A percentile compares a stretch with the other conserved stretches of the same genome.
These are phyloP conservation scores for Intoshia linei DNA, from an alignment of 1,140 invertebrate genomes.

Conservation along the genomic window DNA sequence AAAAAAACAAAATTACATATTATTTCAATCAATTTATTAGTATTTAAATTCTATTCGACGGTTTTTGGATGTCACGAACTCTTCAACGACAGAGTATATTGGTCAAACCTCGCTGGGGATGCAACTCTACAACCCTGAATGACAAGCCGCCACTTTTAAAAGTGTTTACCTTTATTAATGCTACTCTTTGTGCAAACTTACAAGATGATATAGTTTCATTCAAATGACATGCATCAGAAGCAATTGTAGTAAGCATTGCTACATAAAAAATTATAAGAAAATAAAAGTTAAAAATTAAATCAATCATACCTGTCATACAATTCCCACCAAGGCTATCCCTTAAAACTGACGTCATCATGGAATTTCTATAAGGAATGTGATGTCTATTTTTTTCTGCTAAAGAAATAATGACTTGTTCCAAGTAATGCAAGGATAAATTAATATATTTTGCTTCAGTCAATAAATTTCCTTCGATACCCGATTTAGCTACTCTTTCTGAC, in stretches of 20 bases:
- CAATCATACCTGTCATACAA: conserved; percentile 33
- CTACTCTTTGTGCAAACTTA: conserved; percentile 32
- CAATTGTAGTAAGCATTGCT: conserved; percentile 4
- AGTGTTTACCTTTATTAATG: conserved; percentile 30
- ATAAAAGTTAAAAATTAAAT: not conserved
- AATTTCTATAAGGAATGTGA: conserved; percentile 34
- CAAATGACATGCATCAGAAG: conserved; percentile 1
- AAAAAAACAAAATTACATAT: too few relatives aligned
- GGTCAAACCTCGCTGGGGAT: too few relatives aligned
- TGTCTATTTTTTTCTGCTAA: conserved; percentile 27
- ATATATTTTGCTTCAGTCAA: conserved; percentile 32
- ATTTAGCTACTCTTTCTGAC: conserved; percentile 22
- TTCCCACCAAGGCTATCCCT: conserved; percentile 33
- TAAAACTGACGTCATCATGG: conserved; percentile 31
- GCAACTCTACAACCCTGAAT: too few relatives aligned
- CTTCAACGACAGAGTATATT: too few relatives aligned
- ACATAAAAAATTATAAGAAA: not conserved
- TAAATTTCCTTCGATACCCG: conserved; percentile 25
- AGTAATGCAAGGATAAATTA: conserved; percentile 32
- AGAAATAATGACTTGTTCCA: conserved; percentile 34
- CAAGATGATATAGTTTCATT: conserved; percentile 33
- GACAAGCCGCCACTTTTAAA: too few relatives aligned
- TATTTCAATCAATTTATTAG: too few relatives aligned
- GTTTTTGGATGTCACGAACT: too few relatives aligned
- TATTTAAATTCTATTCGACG: too few relatives aligned